A percentile compares a stretch with the other conserved stretches of the same genome.
These are phyloP conservation scores for Artemisiospiza belli DNA, from an alignment of 2,113 vertebrate species.

Conservation along the genomic window DNA sequence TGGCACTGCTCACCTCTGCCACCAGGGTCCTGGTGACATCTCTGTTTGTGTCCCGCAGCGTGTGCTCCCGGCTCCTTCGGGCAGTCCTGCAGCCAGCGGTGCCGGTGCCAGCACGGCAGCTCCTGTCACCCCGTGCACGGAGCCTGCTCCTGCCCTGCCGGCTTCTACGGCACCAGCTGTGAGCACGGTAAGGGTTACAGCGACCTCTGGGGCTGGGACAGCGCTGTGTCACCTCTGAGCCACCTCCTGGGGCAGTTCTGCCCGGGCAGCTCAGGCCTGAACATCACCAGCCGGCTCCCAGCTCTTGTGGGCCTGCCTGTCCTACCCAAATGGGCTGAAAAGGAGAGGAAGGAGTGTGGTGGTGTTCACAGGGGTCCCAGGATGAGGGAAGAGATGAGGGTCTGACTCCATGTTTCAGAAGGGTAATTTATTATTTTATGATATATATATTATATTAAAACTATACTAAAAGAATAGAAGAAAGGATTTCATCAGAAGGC, in stretches of 20 bases:
- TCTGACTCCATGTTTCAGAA: too few species aligned
- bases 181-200: constrained; percentile 68
- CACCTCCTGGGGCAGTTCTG: not conserved
- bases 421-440: too few species aligned
- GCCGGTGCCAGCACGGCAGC: constrained; percentile 77
- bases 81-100: constrained; percentile 75
- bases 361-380: too few species aligned
- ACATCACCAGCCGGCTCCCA: not conserved
- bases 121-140: constrained; percentile 76
- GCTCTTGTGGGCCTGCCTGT: not conserved
- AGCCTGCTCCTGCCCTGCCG: constrained; percentile 76
- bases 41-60: constrained; percentile 52
- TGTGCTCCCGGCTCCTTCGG: constrained; percentile 77
- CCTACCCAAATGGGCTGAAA: not conserved
- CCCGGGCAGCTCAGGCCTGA: not conserved
- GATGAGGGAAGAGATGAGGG: too few species aligned
- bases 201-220: not conserved
- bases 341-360: not conserved
- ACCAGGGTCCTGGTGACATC: not conserved
- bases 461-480: too few species aligned
- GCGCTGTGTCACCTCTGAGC: not conserved
- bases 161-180: constrained; percentile 78
- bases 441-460: too few species aligned
- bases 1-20: not conserved
- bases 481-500: too few species aligned